phyloP scores from a whole-genome alignment of 2,797 vertebrate genomes.

The Harpagifer antarcticus region DNA sequence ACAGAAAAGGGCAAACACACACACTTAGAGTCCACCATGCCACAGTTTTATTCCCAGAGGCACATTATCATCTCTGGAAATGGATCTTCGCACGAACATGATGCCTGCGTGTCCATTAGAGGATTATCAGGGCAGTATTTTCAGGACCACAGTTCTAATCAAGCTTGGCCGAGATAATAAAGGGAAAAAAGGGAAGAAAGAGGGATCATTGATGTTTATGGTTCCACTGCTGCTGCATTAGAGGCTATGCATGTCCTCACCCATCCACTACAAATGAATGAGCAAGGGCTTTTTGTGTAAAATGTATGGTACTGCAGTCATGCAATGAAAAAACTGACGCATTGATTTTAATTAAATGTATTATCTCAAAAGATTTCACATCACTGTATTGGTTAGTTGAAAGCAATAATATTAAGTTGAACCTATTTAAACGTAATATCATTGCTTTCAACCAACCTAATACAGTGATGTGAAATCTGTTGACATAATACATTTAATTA shows the following conservation, averaged over 20 bases:
- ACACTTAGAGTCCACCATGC: neutral
- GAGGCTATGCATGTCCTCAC: neutral
- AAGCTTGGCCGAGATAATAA: neutral
- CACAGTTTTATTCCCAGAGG: constrained; percentile 10
- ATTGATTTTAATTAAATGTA: no score
- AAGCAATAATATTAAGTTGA: no score
- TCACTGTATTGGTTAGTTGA: no score
- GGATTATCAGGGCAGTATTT: constrained; percentile 14
- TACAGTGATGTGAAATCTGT: no score
- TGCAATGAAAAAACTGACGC: no score
- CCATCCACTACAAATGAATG: neutral
- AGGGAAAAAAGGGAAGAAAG: neutral
- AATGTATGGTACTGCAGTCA: neutral
- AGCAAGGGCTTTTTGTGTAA: neutral
- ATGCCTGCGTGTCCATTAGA: constrained; percentile 15
- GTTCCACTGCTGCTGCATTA: constrained; percentile 5
- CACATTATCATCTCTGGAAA: constrained; percentile 11
- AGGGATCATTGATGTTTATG: constrained; percentile 8
- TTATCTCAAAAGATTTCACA: no score
- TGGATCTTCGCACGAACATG: constrained; percentile 14
- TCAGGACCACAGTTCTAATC: constrained; percentile 22
- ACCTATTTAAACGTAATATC: no score
- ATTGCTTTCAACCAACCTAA: no score
- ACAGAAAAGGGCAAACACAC: neutral
- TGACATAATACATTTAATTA: no score